A percentile compares a stretch with the other conserved stretches of the same genome.
Evolutionary conservation across 2,113 vertebrate genomes (phyloP).

Genomic region (Alces alces): DNA sequence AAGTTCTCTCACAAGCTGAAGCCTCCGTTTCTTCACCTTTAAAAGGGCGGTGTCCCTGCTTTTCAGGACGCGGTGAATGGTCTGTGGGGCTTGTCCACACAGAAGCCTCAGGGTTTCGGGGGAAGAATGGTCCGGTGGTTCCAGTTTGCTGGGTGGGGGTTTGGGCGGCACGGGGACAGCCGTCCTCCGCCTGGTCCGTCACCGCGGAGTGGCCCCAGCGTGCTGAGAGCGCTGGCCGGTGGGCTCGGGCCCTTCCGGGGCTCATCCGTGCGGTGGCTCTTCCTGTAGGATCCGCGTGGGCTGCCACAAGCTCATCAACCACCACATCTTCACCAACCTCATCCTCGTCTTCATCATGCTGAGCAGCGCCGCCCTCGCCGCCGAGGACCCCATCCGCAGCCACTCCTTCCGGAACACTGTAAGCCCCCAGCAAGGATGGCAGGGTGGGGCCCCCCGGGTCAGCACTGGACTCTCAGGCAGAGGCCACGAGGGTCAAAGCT

Average conservation of each 20-base stretch:
- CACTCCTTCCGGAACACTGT: slow-evolving; percentile 96
- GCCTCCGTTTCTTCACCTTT: neutral
- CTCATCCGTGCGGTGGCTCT: neutral
- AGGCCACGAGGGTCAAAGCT: too few species aligned
- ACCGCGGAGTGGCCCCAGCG: neutral
- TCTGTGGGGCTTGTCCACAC: neutral
- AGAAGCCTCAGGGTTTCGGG: neutral
- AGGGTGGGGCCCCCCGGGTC: neutral
- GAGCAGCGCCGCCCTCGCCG: slow-evolving; percentile 96
- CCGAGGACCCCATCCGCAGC: slow-evolving; percentile 97
- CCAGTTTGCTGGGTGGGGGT: neutral
- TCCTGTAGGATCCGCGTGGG: slow-evolving; percentile 91
- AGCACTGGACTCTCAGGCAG: fast-evolving
- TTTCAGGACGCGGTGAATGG: neutral
- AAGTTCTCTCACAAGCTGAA: neutral
- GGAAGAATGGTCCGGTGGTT: fast-evolving
- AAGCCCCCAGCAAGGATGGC: slow-evolving; percentile 73
- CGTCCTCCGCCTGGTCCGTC: neutral
- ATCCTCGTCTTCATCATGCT: slow-evolving; percentile 99
- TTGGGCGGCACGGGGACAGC: fast-evolving
- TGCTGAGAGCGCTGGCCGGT: fast-evolving
- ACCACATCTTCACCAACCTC: slow-evolving; percentile 98
- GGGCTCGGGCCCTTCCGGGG: neutral
- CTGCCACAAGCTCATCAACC: slow-evolving; percentile 97
- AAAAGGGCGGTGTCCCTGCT: fast-evolving